phyloP scores from a whole-genome alignment of 1,140 invertebrate species.

The Chelonus insularis region DNA sequence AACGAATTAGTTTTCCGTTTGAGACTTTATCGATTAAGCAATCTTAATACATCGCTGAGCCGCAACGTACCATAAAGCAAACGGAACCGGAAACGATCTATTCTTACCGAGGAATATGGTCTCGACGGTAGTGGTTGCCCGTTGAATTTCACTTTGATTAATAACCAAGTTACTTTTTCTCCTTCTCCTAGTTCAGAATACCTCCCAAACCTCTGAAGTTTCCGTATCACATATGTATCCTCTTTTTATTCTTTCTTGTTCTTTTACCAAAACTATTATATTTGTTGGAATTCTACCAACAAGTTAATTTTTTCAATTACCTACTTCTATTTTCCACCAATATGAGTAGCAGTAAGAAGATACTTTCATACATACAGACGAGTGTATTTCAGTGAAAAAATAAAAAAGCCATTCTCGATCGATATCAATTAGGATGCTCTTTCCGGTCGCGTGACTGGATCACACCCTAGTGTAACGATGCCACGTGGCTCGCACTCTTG shows the following conservation, averaged over 20 bases:
- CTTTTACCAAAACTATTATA: not conserved
- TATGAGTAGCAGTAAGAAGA: too few species aligned
- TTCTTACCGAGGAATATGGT: constrained; percentile 61
- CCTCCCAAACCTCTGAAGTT: constrained; percentile 16
- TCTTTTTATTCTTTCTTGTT: not conserved
- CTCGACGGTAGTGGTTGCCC: constrained; percentile 37
- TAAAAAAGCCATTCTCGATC: constrained; percentile 35
- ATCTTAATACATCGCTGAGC: constrained; percentile 63
- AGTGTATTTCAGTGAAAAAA: too few species aligned
- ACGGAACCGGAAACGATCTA: constrained; percentile 61
- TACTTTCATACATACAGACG: too few species aligned
- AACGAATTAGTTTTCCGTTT: constrained; percentile 55
- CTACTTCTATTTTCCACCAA: too few species aligned
- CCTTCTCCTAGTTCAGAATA: not conserved
- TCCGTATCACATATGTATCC: not conserved
- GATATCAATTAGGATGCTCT: constrained; percentile 60
- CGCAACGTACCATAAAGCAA: constrained; percentile 62
- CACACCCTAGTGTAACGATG: constrained; percentile 14
- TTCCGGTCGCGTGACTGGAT: constrained; percentile 57
- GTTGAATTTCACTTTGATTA: constrained; percentile 65
- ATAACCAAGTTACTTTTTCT: constrained; percentile 48
- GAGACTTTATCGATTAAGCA: constrained; percentile 60
- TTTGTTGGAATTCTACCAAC: not conserved
- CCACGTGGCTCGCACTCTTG: constrained; percentile 10
- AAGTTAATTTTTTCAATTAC: too few species aligned